Evolutionary conservation across 2,113 vertebrate species (phyloP), one percentile per base, ranked within the genome.

Genomic region (Siphamia tubifer): DNA sequence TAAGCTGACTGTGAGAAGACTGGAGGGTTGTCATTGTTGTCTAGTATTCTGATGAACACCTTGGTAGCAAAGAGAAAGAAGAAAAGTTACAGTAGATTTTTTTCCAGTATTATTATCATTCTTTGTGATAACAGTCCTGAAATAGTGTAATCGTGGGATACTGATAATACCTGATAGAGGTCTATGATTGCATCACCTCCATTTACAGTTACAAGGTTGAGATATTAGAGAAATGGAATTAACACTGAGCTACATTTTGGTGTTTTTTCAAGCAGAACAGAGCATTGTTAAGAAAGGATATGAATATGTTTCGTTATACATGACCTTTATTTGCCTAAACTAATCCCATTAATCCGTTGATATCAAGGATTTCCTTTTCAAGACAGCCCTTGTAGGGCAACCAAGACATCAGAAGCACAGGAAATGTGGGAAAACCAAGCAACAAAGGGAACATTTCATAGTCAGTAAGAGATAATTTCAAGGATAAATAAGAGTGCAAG

Each of bases 1-100:
- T 98, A 98, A 53, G 84, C 89, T 0, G 94, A 87, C 63, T 97
- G 95, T 39, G 96, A 96, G 90, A 99, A 99, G 53, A 94, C 92
- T 0, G 98, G 97, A 32, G 95, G 92, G n/a, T 99, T 98, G 91
- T 99, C 97, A 27, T 99, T 99, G 87, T 92, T 94, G 91, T 99
- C 98, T 74, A 95, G 88, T 51, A 99, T 93, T 77, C 91, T 94
- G 76, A 99, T 95, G 73, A 95, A 93, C 63, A 99, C 95, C 98
- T 99, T 73, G 40, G 19, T 8, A 31, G 67, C 16, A 31, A 30
- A 55, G 23, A 79, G 36, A 17, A 2, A 36, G 6, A 30, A 15
- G 1, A 9, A 11, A 8, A 60, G 52, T 8, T 27, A 31, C 17
- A 42, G 11, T 10, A 8, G 35, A 44, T 47, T 2, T 21, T 15